Evolutionary conservation across 2,113 vertebrate genomes (phyloP).

Genomic region (Oceanites oceanicus): DNA sequence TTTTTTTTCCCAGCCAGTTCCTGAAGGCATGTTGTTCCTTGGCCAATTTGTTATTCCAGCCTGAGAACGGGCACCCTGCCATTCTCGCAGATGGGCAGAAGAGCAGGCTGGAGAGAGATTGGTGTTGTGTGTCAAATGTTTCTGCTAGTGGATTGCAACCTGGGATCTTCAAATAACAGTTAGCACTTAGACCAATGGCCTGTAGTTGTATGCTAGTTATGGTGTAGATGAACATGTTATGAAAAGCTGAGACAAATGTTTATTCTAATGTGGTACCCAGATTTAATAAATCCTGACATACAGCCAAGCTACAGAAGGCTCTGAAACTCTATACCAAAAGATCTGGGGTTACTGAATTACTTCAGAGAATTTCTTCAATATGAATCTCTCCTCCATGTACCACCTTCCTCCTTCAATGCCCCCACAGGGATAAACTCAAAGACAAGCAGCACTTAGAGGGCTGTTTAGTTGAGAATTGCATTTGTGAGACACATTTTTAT

Average conservation of each 20-base stretch:
- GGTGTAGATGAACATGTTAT: neutral
- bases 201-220: neutral
- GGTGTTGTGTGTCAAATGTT: neutral
- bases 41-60: neutral
- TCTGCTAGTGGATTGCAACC: neutral
- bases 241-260: neutral
- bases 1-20: neutral
- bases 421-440: neutral
- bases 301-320: neutral
- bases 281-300: neutral
- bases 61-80: neutral
- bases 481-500: neutral
- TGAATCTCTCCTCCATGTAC: neutral
- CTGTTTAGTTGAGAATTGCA: neutral
- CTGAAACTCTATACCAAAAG: neutral
- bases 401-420: neutral
- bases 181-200: neutral
- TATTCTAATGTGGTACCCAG: neutral
- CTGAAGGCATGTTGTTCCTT: neutral
- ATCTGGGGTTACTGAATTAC: neutral
- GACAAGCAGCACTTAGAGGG: neutral
- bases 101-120: neutral
- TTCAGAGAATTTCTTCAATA: neutral
- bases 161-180: neutral
- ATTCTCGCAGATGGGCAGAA: neutral